Conservation (phyloP, 2,113 vertebrate genomes). For the Oncorhynchus gorbuscha region DNA sequence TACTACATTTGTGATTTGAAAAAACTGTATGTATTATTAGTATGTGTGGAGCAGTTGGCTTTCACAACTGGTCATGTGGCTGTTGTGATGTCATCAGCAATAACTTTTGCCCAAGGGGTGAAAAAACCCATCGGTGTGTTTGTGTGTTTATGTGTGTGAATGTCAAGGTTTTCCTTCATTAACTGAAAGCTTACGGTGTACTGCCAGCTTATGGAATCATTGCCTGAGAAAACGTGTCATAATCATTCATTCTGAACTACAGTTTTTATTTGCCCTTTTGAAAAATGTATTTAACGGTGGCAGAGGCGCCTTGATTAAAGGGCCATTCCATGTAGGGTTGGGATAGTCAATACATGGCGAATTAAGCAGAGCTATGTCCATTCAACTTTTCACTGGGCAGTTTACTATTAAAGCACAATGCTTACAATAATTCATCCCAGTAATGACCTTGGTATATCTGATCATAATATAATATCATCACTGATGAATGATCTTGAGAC, state of each 20-base stretch:
- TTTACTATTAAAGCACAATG: conserved; percentile 20
- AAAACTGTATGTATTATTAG: background rate
- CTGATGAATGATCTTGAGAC: too few relatives aligned
- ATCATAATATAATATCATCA: background rate
- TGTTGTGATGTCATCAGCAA: background rate
- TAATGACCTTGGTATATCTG: conserved; percentile 5
- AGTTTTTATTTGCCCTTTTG: background rate
- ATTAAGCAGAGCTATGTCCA: conserved; percentile 31
- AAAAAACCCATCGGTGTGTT: background rate
- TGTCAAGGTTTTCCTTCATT: background rate
- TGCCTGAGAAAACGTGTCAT: background rate
- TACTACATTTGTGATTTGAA: background rate
- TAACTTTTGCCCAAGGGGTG: background rate
- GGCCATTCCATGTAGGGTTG: conserved; percentile 31
- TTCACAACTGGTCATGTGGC: background rate
- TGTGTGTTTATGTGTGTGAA: conserved; percentile 4
- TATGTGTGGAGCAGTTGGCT: background rate
- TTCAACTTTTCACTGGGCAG: conserved; percentile 11
- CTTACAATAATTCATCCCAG: too few relatives aligned
- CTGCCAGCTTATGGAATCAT: background rate
- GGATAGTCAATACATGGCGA: conserved; percentile 22
- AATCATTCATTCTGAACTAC: background rate
- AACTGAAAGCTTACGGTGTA: background rate
- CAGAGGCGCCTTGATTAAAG: conserved; percentile 27
- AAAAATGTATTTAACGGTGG: conserved; percentile 4